Conservation (phyloP, 2,797 vertebrate species). For the Thamnophis elegans region DNA sequence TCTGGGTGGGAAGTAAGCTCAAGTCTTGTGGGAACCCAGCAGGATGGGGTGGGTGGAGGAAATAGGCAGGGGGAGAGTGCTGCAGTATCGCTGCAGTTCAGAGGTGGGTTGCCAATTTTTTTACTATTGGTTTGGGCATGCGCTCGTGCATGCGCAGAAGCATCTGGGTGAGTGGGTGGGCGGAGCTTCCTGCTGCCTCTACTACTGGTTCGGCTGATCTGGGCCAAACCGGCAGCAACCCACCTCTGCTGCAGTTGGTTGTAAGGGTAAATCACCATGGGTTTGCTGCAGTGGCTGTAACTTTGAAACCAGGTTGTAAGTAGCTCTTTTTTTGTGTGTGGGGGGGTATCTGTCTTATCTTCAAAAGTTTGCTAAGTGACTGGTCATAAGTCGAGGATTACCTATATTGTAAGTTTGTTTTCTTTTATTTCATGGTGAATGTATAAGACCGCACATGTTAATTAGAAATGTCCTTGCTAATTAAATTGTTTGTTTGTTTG, state of each 20-base stretch:
- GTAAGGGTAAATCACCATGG: not conserved
- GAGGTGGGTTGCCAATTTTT: too few species aligned
- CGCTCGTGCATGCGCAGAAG: too few species aligned
- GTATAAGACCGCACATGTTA: not conserved
- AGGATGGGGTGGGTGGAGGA: not conserved
- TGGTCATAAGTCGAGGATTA: not conserved
- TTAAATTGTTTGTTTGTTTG: too few species aligned
- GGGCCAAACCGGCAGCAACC: too few species aligned
- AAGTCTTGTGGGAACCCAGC: not conserved
- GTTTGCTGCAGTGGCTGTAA: not conserved
- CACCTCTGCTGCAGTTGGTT: not conserved
- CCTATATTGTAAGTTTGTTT: conserved; percentile 1
- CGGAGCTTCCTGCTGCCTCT: too few species aligned
- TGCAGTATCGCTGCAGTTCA: not conserved
- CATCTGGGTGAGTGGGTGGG: too few species aligned
- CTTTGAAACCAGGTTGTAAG: not conserved
- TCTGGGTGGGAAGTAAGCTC: not conserved
- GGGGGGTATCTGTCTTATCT: not conserved
- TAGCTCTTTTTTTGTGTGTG: not conserved
- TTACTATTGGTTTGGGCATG: too few species aligned
- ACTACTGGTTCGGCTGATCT: too few species aligned
- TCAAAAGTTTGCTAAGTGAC: not conserved
- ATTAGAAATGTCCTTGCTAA: not conserved
- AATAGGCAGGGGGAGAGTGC: not conserved
- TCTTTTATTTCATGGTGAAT: not conserved